Evolutionary conservation across 2,888 invertebrate species (phyloP).

Genomic region (Imbricaverruca yamaguchii): DNA sequence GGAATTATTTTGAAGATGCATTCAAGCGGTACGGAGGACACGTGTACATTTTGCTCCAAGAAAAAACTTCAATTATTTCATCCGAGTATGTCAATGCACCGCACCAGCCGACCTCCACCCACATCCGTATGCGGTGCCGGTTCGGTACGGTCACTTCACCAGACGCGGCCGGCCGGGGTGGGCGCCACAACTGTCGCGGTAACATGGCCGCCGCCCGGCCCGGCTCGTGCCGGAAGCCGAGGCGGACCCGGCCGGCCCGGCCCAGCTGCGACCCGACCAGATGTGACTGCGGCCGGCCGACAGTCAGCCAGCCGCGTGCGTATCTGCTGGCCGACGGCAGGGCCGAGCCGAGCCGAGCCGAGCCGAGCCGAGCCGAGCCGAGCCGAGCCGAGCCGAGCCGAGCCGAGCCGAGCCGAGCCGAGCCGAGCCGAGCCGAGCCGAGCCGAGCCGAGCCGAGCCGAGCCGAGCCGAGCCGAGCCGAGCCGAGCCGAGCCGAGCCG

Average conservation of each 20-base stretch:
- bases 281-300: not conserved
- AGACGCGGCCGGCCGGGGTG: no score
- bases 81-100: no score
- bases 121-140: no score
- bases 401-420: not conserved
- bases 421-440: no score
- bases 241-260: not conserved
- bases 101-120: no score
- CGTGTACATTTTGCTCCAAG: no score
- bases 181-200: not conserved
- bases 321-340: not conserved
- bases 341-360: not conserved
- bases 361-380: not conserved
- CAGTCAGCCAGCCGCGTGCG: not conserved
- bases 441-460: not conserved
- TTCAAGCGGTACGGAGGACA: no score
- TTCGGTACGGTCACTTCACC: no score
- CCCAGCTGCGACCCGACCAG: not conserved
- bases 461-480: not conserved
- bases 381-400: not conserved
- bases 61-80: no score
- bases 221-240: not conserved
- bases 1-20: no score
- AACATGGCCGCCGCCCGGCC: conserved; percentile 2
- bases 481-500: not conserved